Percentiles rank a stretch among this genome's conserved stretches.
These are phyloP conservation scores for Ophiodon elongatus DNA, from an alignment of 2,113 vertebrate species.

Conservation along the genomic window DNA sequence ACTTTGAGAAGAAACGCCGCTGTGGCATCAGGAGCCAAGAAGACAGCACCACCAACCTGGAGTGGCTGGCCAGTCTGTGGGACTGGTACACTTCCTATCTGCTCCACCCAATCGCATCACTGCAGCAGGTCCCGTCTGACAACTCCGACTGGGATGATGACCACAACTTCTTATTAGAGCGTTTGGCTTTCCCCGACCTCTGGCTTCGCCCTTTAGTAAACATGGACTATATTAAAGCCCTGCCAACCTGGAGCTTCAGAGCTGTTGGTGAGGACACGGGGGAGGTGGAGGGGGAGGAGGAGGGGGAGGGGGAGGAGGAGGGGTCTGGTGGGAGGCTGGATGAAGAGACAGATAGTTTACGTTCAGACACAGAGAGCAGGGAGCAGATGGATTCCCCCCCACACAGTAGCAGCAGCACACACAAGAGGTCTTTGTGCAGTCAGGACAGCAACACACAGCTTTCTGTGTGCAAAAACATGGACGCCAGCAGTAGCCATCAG, in stretches of 20 bases:
- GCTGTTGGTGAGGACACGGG: conserved; percentile 66
- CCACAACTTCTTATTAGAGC: conserved; percentile 91
- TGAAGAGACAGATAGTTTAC: conserved; percentile 6
- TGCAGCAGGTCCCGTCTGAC: conserved; percentile 90
- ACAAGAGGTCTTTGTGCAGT: neutral
- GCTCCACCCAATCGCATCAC: conserved; percentile 93
- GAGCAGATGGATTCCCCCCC: neutral
- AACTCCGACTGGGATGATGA: conserved; percentile 97
- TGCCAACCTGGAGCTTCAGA: conserved; percentile 92
- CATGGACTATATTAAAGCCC: conserved; percentile 93
- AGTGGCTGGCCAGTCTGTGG: conserved; percentile 98
- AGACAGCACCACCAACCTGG: conserved; percentile 93
- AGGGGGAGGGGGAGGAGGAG: conserved; percentile 33
- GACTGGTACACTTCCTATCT: conserved; percentile 98
- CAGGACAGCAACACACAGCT: conserved; percentile 2
- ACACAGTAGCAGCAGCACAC: neutral
- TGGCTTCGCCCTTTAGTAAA: conserved; percentile 96
- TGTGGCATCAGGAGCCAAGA: conserved; percentile 87
- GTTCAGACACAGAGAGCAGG: conserved; percentile 7
- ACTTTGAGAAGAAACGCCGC: conserved; percentile 96
- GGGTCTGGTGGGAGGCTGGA: neutral
- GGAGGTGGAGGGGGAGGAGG: neutral
- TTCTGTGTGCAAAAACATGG: neutral
- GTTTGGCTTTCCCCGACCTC: conserved; percentile 94
- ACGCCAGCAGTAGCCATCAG: neutral